Conservation (phyloP, 2,797 vertebrate genomes). For the Megalops cyprinoides region DNA sequence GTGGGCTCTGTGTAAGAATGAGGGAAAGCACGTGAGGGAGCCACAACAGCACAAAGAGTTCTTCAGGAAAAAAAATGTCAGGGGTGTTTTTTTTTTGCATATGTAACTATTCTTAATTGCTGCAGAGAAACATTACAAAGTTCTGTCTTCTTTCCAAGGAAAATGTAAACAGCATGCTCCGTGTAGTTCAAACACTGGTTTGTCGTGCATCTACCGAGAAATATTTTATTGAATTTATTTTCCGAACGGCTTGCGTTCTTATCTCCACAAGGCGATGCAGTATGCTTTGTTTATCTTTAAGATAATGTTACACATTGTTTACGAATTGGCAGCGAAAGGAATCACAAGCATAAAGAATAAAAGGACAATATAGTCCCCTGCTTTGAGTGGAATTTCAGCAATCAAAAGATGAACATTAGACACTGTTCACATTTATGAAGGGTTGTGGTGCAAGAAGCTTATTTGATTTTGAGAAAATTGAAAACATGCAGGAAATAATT, state of each 20-base stretch:
- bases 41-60: neutral
- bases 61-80: neutral
- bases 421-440: neutral
- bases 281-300: neutral
- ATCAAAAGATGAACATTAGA: neutral
- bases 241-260: neutral
- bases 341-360: neutral
- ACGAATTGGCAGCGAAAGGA: neutral
- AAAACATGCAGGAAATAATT: slow-evolving; percentile 7
- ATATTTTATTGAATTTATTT: neutral
- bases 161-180: neutral
- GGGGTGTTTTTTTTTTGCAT: neutral
- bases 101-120: neutral
- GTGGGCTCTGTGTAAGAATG: neutral
- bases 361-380: neutral
- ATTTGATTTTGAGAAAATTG: slow-evolving; percentile 11
- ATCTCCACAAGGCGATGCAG: neutral
- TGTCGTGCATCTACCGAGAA: neutral
- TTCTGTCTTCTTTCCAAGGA: neutral
- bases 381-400: neutral
- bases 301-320: neutral
- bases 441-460: neutral
- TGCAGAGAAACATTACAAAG: neutral
- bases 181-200: neutral
- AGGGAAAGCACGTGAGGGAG: neutral